A percentile compares a stretch with the other conserved stretches of the same genome.
Conservation (phyloP, 2,797 vertebrate genomes). For the Scomberomorus guttatus region DNA sequence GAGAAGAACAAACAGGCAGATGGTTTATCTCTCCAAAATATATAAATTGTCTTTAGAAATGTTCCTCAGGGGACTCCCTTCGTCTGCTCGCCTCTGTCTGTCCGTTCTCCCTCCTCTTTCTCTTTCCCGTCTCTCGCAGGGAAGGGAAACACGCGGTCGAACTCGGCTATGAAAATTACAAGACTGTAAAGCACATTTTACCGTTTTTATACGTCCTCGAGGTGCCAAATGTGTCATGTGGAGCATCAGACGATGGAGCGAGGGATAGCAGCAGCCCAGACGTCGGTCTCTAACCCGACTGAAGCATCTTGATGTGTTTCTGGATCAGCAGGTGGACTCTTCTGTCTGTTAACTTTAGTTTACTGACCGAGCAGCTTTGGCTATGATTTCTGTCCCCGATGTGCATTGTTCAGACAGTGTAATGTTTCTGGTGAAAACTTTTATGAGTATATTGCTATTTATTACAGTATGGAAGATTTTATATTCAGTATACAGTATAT, state of each 20-base stretch:
- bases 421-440: constrained; percentile 24
- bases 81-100: constrained; percentile 74
- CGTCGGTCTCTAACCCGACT: constrained; percentile 49
- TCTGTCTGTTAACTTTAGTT: constrained; percentile 52
- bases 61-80: constrained; percentile 78
- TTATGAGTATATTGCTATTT: constrained; percentile 71
- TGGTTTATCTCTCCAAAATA: constrained; percentile 86
- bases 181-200: constrained; percentile 78
- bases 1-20: constrained; percentile 82
- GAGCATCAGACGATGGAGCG: constrained; percentile 65
- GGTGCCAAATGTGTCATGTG: constrained; percentile 73
- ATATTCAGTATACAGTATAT: constrained; percentile 9
- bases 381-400: background rate
- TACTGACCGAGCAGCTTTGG: constrained; percentile 42
- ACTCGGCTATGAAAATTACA: constrained; percentile 69
- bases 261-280: constrained; percentile 51
- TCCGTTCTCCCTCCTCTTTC: constrained; percentile 35
- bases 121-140: constrained; percentile 64
- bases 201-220: constrained; percentile 66
- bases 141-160: constrained; percentile 66
- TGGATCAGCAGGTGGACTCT: constrained; percentile 63
- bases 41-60: constrained; percentile 87
- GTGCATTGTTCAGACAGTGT: constrained; percentile 26
- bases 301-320: constrained; percentile 46
- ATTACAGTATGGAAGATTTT: constrained; percentile 51